Base-by-base conservation (phyloP, 2,113 vertebrate genomes). In the Pardalotus punctatus region DNA sequence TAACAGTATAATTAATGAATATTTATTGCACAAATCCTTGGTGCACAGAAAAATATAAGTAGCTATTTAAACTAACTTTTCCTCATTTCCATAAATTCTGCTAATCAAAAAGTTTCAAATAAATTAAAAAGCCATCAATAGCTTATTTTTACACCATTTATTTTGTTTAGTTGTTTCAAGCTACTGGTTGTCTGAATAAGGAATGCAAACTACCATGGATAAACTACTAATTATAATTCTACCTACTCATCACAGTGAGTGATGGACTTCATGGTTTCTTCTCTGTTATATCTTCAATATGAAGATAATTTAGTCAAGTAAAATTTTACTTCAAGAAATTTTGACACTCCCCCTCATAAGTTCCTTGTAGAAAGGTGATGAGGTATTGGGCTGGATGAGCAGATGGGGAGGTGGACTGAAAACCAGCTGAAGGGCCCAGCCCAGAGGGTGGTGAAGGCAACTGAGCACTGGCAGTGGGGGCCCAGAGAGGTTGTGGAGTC, bases 401-500 rank as follows among this genome's bases (percentile, higher is more conserved):
- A 54, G 31, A 62, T 0, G 2, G 18, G 35, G 22, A 73, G 12
- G 12, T 35, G 11, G 50, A 66, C 31, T 48, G 36, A 86, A 82
- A 86, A 53, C 2, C 3, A 5, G n/a, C 21, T 70, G 40, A 91
- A 27, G 6, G 14, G 23, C 4, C 3, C 6, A 20, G 38, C 14
- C 19, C 24, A 69, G 36, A 48, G 8, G 6, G n/a, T 35, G 47
- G 28, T 33, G 5, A 69, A 36, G 33, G 45, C 38, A 60, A 51
- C 8, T 0, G 1, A 45, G 23, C 10, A 33, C 14, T 0, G 1
- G 22, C 27, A 36, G 22, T 33, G 11, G 13, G 6, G 36, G 14
- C 17, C 33, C 43, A 58, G 27, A 60, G 54, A 60, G 45, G 19
- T 4, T 60, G 33, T 51, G 12, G 11, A 27, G 50, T 33, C 33